phyloP scores from a whole-genome alignment of 2,113 vertebrate species.

The Toxotes chatareus region DNA sequence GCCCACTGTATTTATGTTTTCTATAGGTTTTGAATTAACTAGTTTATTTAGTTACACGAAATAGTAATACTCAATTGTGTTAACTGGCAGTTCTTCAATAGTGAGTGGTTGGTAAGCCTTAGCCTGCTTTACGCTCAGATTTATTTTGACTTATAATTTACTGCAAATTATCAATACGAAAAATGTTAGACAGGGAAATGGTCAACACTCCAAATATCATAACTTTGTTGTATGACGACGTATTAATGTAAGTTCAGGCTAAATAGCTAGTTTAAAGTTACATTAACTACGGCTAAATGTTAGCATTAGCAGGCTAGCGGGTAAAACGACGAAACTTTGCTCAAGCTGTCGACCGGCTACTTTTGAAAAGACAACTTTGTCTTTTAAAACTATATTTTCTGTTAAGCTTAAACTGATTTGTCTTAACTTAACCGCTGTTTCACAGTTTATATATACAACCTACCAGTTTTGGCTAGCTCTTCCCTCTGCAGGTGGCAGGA shows the following conservation, averaged over 20 bases:
- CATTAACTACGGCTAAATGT: not conserved
- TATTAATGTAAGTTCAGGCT: too few species aligned
- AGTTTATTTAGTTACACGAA: too few species aligned
- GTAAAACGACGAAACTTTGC: not conserved
- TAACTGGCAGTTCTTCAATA: not conserved
- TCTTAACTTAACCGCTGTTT: not conserved
- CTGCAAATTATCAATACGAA: not conserved
- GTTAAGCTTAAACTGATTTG: not conserved
- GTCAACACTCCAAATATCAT: not conserved
- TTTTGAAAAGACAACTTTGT: not conserved
- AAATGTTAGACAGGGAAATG: not conserved
- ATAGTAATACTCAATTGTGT: not conserved
- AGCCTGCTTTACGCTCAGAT: not conserved
- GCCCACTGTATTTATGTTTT: too few species aligned
- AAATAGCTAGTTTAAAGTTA: not conserved
- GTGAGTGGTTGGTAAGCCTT: not conserved
- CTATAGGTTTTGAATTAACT: too few species aligned
- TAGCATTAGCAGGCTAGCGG: conserved; percentile 5
- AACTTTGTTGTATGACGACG: not conserved
- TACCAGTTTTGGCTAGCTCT: conserved; percentile 8
- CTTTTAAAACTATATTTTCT: not conserved
- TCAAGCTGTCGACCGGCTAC: not conserved
- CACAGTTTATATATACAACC: not conserved
- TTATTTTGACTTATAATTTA: not conserved
- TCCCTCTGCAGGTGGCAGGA: not conserved